Evolutionary conservation across 1,140 invertebrate species (phyloP).

Genomic region (Dreissena rostriformis): DNA sequence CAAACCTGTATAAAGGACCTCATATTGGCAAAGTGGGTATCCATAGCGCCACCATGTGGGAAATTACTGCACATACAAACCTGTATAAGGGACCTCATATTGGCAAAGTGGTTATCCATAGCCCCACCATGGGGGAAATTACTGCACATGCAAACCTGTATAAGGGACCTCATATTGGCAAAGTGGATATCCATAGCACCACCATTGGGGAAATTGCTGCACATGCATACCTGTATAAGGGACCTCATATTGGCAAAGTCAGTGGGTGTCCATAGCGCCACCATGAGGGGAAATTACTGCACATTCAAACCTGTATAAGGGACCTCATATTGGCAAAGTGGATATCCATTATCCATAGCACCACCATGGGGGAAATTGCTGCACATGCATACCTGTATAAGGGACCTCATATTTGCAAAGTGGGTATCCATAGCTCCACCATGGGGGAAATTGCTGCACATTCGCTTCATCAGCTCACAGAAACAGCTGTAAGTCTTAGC

Average conservation of each 20-base stretch:
- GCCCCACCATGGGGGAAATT: neutral
- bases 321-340: slow-evolving; percentile 97
- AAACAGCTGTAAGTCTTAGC: slow-evolving; percentile 96
- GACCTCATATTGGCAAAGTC: too few relatives aligned
- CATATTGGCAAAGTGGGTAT: too few relatives aligned
- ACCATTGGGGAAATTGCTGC: slow-evolving; percentile 95
- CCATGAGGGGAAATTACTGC: neutral
- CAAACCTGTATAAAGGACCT: slow-evolving; percentile 71
- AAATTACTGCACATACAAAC: slow-evolving; percentile 57
- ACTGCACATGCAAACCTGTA: slow-evolving; percentile 79
- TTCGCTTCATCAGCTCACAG: slow-evolving; percentile 93
- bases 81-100: slow-evolving; percentile 90
- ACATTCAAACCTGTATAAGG: slow-evolving; percentile 81
- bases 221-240: slow-evolving; percentile 84
- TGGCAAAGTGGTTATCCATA: slow-evolving; percentile 97
- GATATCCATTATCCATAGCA: slow-evolving; percentile 95
- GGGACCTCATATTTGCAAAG: slow-evolving; percentile 95
- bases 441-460: slow-evolving; percentile 95
- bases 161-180: slow-evolving; percentile 93
- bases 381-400: slow-evolving; percentile 82
- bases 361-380: neutral
- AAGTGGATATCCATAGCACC: slow-evolving; percentile 97
- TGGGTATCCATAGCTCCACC: slow-evolving; percentile 97
- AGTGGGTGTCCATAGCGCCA: too few relatives aligned
- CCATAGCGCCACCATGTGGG: too few relatives aligned